Evolutionary conservation across 2,113 vertebrate species (phyloP), one percentile per base, ranked within the genome.

Genomic region (Balaeniceps rex): DNA sequence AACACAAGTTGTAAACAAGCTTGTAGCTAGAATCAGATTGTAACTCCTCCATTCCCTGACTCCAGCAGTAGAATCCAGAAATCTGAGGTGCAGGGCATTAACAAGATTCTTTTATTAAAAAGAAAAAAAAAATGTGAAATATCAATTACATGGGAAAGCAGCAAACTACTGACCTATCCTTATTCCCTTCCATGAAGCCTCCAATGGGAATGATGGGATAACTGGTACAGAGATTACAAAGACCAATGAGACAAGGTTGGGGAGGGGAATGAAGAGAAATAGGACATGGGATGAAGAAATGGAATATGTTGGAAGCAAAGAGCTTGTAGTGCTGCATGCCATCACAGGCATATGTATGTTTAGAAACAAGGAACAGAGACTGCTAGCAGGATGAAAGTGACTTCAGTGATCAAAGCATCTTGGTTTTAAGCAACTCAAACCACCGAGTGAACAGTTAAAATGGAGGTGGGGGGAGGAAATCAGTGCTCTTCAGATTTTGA

Each of bases 1-100:
- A 96, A 83, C 57, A 47, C 72, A 95, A 97, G 97, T 97, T 97
- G 97, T 98, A 98, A 98, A 98, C 97, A 98, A 98, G 95, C 97
- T 93, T 93, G 96, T 81, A 94, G 95, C 88, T 96, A 65, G 82
- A 97, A 95, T 93, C 88, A 90, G 92, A 87, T 49, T 78, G 84
- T 96, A 96, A 92, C 63, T 94, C 88, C 75, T 95, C 74, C 52
- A 64, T 89, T 84, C 79, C 81, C 84, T 47, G 82, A 77, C 52
- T 97, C 61, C 55, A 52, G 69, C 64, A 85, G 63, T 42, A 40
- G 31, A 78, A 60, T 49, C 51, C 23, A 74, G n/a, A 42, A 77
- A 80, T 23, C 14, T 23, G 40, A 78, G 13, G 28, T 40, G 26
- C 28, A 23, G 21, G 21, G 18, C 46, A 66, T 10, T 24, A 49